Base-by-base conservation (phyloP, 2,888 invertebrate species). In the Taphrorychus bicolor region DNA sequence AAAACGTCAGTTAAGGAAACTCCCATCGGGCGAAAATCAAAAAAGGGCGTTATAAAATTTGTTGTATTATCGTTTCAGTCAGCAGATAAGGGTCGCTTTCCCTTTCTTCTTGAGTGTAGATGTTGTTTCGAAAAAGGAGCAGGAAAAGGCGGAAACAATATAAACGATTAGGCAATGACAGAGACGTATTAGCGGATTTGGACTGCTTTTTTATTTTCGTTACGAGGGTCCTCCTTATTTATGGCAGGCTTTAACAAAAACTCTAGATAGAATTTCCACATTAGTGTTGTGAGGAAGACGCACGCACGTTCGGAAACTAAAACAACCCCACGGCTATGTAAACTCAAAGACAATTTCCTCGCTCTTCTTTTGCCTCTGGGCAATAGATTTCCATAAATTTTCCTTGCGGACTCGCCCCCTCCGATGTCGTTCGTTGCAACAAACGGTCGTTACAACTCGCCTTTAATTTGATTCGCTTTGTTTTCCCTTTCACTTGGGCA, bases 31-130 rank as follows among this genome's bases (percentile, higher is more conserved):
- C 17, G 53, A 49, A 51, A 67, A 67, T 67, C 62, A 48, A 67
- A 62, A 62, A 67, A 67, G 56, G 61, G 61, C 61, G 66, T 61
- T 61, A 61, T 52, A 66, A 62, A 62, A 62, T 61, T 59, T 66
- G 57, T 60, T 61, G 66, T 61, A 61, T 66, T 66, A 61, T 66
- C 57, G 57, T 57, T 59, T 42, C 52, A 56, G 52, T 61, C 21
- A 65, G 32, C 51, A 22, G 51, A 51, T 51, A 22, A 22, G 51
- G 22, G 22, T 21, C 22, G 51, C 22, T 51, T 51, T 51, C 51
- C 21, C 42, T 57, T 56, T 56, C 32, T 56, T 58, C 14, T 24
- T 7, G 5, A 21, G 45, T 45, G 42, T 45, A n/a, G 45, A 22
- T 58, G 58, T 45, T 22, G 45, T n/a, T 23, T 19, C 23, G 45